Evolutionary conservation across 2,797 vertebrate genomes (phyloP).

Genomic region (Etheostoma nigrum): DNA sequence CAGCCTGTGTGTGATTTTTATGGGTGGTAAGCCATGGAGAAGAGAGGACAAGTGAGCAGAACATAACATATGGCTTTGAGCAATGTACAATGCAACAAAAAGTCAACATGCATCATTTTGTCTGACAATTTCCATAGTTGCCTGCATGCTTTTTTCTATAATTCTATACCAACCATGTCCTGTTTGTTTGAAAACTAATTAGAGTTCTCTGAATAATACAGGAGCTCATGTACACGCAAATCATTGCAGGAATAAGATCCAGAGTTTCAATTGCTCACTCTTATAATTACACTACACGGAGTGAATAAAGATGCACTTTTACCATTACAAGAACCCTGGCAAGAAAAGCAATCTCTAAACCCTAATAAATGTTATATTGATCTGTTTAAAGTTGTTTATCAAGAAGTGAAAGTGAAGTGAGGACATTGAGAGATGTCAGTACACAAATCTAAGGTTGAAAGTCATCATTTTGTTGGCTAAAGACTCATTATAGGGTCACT

Average conservation of each 20-base stretch:
- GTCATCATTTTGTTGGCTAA: not conserved
- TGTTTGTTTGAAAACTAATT: constrained; percentile 31
- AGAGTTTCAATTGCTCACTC: constrained; percentile 40
- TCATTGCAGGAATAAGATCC: constrained; percentile 7
- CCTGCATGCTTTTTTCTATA: not conserved
- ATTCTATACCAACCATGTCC: not conserved
- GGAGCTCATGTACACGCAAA: constrained; percentile 27
- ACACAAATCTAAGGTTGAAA: not conserved
- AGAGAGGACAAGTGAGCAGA: constrained; percentile 15
- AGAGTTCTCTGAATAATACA: constrained; percentile 10
- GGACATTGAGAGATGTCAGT: not conserved
- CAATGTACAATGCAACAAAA: constrained; percentile 3
- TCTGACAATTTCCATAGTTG: not conserved
- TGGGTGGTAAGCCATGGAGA: constrained; percentile 28
- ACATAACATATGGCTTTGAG: constrained; percentile 19
- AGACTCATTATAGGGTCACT: not conserved
- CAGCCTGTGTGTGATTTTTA: constrained; percentile 58
- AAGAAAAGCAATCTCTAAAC: constrained; percentile 19
- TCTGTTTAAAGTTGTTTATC: constrained; percentile 29
- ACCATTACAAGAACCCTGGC: constrained; percentile 14
- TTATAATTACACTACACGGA: constrained; percentile 38
- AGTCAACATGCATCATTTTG: constrained; percentile 3
- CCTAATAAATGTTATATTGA: constrained; percentile 38
- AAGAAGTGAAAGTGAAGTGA: constrained; percentile 11
- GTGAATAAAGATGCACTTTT: constrained; percentile 30